Conservation (phyloP, 2,888 invertebrate species). For the Drosophila algonquin region DNA sequence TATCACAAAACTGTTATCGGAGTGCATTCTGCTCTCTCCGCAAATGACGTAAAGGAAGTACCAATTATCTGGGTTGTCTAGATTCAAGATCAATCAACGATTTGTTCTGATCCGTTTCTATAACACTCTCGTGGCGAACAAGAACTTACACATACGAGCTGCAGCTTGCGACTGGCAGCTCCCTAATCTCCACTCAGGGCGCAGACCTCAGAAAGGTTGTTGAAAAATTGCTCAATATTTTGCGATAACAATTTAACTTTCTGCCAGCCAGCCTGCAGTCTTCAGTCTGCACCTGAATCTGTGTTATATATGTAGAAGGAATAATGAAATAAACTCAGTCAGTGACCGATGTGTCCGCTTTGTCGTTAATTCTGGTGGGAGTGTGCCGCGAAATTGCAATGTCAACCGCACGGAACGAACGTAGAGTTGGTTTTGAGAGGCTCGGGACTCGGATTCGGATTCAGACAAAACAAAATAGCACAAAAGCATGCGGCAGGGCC, state of each 20-base stretch:
- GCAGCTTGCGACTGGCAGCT: conserved; percentile 4
- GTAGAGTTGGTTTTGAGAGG: conserved; percentile 61
- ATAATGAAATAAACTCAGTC: conserved; percentile 6
- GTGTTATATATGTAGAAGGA: not conserved
- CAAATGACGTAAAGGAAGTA: no score
- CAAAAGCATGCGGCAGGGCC: conserved; percentile 9
- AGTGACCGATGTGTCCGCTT: conserved; percentile 16
- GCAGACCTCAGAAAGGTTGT: not conserved
- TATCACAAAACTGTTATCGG: no score
- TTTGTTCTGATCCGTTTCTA: not conserved
- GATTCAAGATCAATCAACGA: no score
- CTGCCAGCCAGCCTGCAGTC: not conserved
- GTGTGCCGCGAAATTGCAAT: conserved; percentile 25
- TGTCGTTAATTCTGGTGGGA: conserved; percentile 1
- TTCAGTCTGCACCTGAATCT: conserved; percentile 10
- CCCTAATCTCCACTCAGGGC: not conserved
- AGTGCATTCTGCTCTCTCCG: no score
- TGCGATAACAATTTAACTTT: conserved; percentile 25
- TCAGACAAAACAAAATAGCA: conserved; percentile 29
- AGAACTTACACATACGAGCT: conserved; percentile 6
- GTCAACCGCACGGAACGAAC: conserved; percentile 58
- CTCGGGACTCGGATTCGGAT: conserved; percentile 37
- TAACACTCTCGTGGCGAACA: no score
- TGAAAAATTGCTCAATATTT: not conserved
- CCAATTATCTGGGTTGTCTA: not conserved